phyloP scores from a whole-genome alignment of 2,797 vertebrate genomes.

The Coregonus ussuriensis region DNA sequence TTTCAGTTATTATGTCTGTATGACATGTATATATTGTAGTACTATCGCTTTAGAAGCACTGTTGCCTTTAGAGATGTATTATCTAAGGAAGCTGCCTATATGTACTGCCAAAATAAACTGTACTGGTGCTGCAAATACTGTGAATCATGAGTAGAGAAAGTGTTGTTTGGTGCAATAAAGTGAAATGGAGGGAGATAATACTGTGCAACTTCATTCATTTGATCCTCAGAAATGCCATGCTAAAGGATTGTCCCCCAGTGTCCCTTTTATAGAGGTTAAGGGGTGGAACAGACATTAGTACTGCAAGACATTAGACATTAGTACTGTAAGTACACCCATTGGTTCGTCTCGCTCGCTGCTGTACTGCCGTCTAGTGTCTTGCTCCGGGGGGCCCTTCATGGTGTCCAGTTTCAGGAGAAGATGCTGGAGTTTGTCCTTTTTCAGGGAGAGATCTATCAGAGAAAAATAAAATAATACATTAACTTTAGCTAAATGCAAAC shows the following conservation, averaged over 20 bases:
- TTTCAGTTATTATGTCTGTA: background rate
- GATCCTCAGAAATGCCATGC: too few relatives aligned
- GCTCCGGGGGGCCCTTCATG: background rate
- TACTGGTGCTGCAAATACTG: background rate
- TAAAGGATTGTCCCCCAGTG: too few relatives aligned
- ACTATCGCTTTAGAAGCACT: background rate
- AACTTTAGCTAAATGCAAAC: background rate
- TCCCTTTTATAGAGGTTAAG: too few relatives aligned
- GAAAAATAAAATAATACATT: background rate
- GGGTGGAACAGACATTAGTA: too few relatives aligned
- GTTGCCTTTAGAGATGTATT: slow-evolving; percentile 4
- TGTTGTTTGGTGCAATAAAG: background rate
- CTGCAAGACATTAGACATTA: too few relatives aligned
- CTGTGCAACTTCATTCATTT: background rate
- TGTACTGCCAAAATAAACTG: background rate
- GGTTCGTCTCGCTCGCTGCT: background rate
- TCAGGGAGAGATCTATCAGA: background rate
- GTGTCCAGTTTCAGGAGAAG: slow-evolving; percentile 16
- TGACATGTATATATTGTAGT: background rate
- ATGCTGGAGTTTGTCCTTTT: background rate
- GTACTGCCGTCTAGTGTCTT: background rate
- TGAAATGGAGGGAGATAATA: background rate
- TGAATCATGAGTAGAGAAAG: background rate
- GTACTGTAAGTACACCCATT: background rate
- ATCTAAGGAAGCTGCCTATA: background rate